Evolutionary conservation across 2,113 vertebrate genomes (phyloP).

Genomic region (Azemiops feae): DNA sequence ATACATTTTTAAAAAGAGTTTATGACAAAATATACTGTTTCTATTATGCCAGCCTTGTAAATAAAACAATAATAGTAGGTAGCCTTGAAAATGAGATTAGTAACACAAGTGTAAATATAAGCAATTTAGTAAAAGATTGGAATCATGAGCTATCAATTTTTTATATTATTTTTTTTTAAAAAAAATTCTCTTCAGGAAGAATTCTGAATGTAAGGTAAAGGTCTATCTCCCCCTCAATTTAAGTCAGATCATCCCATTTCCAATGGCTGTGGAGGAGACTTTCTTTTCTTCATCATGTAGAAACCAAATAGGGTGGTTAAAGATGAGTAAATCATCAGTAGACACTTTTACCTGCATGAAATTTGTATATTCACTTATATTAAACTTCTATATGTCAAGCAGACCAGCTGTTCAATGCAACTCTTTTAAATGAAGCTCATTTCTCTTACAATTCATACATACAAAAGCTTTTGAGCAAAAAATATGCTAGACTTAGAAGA

Average conservation of each 20-base stretch:
- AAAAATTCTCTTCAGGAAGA: background rate
- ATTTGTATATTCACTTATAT: background rate
- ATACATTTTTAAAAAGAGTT: background rate
- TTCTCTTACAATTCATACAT: background rate
- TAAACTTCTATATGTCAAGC: background rate
- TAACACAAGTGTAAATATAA: background rate
- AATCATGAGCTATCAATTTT: background rate
- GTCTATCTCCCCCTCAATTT: background rate
- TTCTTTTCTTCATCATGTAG: background rate
- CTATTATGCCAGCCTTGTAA: background rate
- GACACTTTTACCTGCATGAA: background rate
- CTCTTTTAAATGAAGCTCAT: background rate
- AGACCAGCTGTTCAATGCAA: background rate
- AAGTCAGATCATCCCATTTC: background rate
- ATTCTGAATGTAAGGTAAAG: background rate
- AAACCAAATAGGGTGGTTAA: background rate
- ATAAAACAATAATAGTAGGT: background rate
- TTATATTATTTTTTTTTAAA: background rate
- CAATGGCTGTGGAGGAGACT: background rate
- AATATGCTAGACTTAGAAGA: background rate
- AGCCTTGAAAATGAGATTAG: background rate
- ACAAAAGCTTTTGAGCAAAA: background rate
- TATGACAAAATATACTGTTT: background rate
- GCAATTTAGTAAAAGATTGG: background rate
- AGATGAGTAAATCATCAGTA: background rate